These are phyloP conservation scores for Diphyllodes magnificus DNA, from an alignment of 2,113 vertebrate species.

Conservation along the genomic window DNA sequence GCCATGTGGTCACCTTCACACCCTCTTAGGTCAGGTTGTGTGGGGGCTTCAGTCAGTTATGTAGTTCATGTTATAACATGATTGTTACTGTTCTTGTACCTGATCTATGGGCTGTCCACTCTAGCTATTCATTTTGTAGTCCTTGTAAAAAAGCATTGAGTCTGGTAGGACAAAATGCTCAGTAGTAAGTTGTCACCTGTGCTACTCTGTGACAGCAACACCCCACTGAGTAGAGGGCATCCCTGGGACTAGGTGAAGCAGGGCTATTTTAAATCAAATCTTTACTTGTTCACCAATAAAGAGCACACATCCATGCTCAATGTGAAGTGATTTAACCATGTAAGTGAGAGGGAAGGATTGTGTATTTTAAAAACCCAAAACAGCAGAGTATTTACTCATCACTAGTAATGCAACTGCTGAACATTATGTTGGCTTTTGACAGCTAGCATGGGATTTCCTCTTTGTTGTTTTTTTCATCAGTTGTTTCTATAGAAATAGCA, in stretches of 20 bases:
- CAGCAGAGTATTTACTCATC: conserved; percentile 23
- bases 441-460: conserved; percentile 8
- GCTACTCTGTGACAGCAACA: background rate
- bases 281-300: background rate
- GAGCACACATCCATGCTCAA: background rate
- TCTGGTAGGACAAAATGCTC: background rate
- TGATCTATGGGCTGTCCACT: background rate
- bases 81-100: background rate
- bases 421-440: background rate
- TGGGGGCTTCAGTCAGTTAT: background rate
- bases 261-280: background rate
- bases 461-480: background rate
- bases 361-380: background rate
- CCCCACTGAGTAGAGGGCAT: background rate
- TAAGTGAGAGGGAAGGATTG: background rate
- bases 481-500: conserved; percentile 44
- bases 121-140: background rate
- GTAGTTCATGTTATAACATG: background rate
- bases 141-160: background rate
- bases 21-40: background rate
- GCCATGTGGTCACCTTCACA: background rate
- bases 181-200: background rate
- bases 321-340: background rate
- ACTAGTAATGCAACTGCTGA: background rate
- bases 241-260: background rate